Percentiles rank a stretch among this genome's conserved stretches.
phyloP scores from a whole-genome alignment of 2,888 invertebrate genomes.

The Sphaerophoria taeniata region DNA sequence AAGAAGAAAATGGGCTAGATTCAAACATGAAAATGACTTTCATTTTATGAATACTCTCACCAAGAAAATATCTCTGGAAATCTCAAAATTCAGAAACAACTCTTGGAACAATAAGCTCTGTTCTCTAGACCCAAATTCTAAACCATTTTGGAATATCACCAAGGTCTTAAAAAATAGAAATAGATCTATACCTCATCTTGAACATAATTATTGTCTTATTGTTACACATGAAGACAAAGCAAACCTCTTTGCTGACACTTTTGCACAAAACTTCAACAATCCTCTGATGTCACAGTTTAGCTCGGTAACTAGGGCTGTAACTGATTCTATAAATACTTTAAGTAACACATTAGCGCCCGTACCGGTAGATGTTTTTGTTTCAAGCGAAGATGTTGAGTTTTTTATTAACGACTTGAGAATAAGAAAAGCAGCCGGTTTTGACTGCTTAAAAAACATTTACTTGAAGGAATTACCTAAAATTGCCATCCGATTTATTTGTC shows the following conservation, averaged over 20 bases:
- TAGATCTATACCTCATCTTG: slow-evolving; percentile 25
- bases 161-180: slow-evolving; percentile 15
- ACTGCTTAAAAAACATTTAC: background rate
- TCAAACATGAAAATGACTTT: slow-evolving; percentile 12
- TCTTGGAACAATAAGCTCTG: slow-evolving; percentile 13
- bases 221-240: slow-evolving; percentile 21
- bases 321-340: background rate
- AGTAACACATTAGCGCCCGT: background rate
- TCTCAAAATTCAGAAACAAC: slow-evolving; percentile 1
- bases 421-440: slow-evolving; percentile 4
- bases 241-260: background rate
- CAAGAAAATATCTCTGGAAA: background rate
- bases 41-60: slow-evolving; percentile 2
- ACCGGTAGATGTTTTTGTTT: background rate
- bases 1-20: slow-evolving; percentile 25
- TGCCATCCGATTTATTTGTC: slow-evolving; percentile 12
- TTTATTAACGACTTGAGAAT: background rate
- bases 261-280: slow-evolving; percentile 21
- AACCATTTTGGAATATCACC: slow-evolving; percentile 21
- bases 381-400: background rate
- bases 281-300: background rate
- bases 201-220: slow-evolving; percentile 7
- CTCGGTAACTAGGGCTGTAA: background rate
- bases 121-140: slow-evolving; percentile 16
- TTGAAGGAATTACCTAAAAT: slow-evolving; percentile 12